Conservation (phyloP, 2,113 vertebrate species). For the Triplophysa rosa region DNA sequence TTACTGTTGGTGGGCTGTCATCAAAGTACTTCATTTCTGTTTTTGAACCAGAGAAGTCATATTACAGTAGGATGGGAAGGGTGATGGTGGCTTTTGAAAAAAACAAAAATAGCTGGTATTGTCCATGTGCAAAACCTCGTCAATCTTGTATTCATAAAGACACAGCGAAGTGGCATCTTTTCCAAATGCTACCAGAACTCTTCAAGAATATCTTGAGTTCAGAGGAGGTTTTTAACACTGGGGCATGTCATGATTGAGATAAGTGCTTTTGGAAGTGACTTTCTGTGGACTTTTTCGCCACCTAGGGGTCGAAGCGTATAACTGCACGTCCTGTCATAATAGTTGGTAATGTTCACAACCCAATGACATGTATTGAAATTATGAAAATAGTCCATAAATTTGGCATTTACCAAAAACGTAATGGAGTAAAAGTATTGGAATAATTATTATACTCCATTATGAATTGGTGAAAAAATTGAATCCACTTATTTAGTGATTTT, state of each 20-base stretch:
- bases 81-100: not conserved
- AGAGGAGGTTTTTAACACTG: not conserved
- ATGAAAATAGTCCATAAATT: too few species aligned
- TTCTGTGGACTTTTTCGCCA: slow-evolving; percentile 45
- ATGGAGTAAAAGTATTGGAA: too few species aligned
- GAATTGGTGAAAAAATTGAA: too few species aligned
- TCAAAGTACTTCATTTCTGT: not conserved
- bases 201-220: not conserved
- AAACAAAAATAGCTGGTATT: slow-evolving; percentile 9
- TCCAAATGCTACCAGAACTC: not conserved
- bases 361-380: too few species aligned
- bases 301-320: slow-evolving; percentile 38
- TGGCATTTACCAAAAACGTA: too few species aligned
- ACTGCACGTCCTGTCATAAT: not conserved
- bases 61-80: not conserved
- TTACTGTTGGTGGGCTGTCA: not conserved
- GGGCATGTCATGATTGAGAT: not conserved
- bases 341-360: too few species aligned
- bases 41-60: not conserved
- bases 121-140: not conserved
- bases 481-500: too few species aligned
- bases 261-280: not conserved
- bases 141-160: slow-evolving; percentile 3
- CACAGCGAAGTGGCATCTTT: slow-evolving; percentile 9
- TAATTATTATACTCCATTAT: too few species aligned